Evolutionary conservation across 2,113 vertebrate species (phyloP), one percentile per base, ranked within the genome.

Genomic region (Serinus canaria): DNA sequence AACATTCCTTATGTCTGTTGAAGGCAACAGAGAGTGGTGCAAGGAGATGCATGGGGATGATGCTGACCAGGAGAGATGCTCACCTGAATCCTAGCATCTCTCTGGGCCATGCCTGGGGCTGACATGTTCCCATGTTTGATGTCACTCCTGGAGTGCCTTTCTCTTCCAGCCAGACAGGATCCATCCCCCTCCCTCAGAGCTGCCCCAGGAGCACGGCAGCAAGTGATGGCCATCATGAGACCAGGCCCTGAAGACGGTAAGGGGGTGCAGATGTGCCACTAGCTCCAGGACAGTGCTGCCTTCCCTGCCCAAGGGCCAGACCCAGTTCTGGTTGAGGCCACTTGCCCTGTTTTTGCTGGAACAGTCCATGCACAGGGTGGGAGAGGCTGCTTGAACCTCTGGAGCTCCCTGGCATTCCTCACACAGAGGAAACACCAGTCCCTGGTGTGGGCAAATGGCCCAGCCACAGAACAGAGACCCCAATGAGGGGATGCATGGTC

Each of bases 151-250:
- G 20, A 15, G 30, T 86, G 30, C 37, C 44, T 81, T 89, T 96
- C 79, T 95, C 68, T 95, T 91, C 39, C 80, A 94, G 56, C 9
- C 3, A 4, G 19, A 9, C 24, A 73, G 63, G 59, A 94, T 69
- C 73, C 3, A 0, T 9, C 23, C 31, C 6, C 9, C 23, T 62
- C 23, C 10, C 33, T 9, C 50, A 55, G 52, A 83, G 7, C 73
- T 89, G 77, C 37, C 37, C 44, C 56, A 22, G 74, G 68, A 94
- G 83, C 1, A 13, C 3, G 56, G 91, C 83, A 97, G 86, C 97
- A 98, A 77, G 98, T 95, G 21, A 95, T 94, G 91, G 94, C 97
- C 94, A 96, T 99, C 92, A 96, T 97, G 74, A 97, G 43, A 68
- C 98, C 98, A 0, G 96, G 75, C 68, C 92, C 93, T 96, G 98